Percentiles rank a stretch among this genome's conserved stretches.
These are phyloP conservation scores for Mormyrus hasselquistii DNA, from an alignment of 2,797 vertebrate species.

Conservation along the genomic window DNA sequence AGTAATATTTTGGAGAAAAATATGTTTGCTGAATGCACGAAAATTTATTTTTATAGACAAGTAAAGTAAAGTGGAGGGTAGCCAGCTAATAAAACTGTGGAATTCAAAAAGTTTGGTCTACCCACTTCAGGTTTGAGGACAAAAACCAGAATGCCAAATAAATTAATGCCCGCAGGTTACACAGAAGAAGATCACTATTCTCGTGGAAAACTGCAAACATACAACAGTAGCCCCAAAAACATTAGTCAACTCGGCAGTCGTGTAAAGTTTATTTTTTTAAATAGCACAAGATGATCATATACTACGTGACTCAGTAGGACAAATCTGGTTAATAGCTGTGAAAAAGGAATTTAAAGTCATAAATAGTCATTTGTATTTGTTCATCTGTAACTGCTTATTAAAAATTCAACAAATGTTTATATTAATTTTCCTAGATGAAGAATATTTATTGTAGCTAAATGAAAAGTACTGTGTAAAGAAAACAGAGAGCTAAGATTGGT, in stretches of 20 bases:
- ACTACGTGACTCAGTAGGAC: not conserved
- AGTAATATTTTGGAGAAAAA: not conserved
- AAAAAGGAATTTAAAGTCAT: not conserved
- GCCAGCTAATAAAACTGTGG: not conserved
- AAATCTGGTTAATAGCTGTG: not conserved
- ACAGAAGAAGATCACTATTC: not conserved
- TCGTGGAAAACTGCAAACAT: not conserved
- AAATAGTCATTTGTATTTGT: not conserved
- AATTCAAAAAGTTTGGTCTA: not conserved
- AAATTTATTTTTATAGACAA: not conserved
- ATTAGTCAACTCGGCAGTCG: not conserved
- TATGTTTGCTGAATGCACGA: not conserved
- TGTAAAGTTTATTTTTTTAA: not conserved
- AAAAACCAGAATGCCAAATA: not conserved
- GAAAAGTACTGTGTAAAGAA: not conserved
- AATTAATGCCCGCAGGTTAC: not conserved
- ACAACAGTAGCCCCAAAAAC: not conserved
- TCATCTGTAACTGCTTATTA: not conserved
- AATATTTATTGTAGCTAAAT: not conserved
- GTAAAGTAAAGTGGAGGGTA: not conserved
- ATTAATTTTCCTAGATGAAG: not conserved
- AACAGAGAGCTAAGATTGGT: not conserved
- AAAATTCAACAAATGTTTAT: not conserved
- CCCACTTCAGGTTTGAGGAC: not conserved
- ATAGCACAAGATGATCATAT: not conserved